phyloP scores from a whole-genome alignment of 2,113 vertebrate species.

The Aspidoscelis tigris region DNA sequence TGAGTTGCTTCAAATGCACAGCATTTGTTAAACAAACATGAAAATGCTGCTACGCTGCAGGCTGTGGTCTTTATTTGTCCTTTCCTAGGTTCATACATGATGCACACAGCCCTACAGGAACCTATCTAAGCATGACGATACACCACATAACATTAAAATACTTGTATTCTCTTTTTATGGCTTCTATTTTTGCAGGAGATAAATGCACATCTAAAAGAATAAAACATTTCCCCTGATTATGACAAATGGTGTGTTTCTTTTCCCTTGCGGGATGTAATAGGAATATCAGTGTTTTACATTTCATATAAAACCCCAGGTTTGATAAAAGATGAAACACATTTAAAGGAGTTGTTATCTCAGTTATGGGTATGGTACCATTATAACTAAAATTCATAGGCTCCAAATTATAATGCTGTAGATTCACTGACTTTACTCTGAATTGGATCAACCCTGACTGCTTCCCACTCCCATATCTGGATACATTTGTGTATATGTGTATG shows the following conservation, averaged over 20 bases:
- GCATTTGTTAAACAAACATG: neutral
- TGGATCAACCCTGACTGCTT: neutral
- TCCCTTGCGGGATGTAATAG: constrained; percentile 59
- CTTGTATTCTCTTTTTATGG: constrained; percentile 74
- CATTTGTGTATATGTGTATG: neutral
- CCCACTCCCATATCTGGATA: neutral
- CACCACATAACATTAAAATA: constrained; percentile 71
- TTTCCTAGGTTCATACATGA: constrained; percentile 61
- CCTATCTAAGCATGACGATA: constrained; percentile 63
- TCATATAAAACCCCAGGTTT: constrained; percentile 67
- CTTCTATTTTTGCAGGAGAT: constrained; percentile 72
- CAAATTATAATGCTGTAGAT: neutral
- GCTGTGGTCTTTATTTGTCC: constrained; percentile 58
- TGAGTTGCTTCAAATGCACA: neutral
- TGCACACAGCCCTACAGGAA: constrained; percentile 62
- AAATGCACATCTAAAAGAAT: constrained; percentile 69
- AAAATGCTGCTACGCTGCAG: neutral
- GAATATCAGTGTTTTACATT: constrained; percentile 69
- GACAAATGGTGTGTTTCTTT: constrained; percentile 73
- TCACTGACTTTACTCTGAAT: constrained; percentile 16
- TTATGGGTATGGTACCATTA: constrained; percentile 54
- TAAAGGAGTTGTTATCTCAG: constrained; percentile 61
- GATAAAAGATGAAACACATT: constrained; percentile 72
- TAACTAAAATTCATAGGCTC: constrained; percentile 29
- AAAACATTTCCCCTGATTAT: constrained; percentile 72